A percentile compares a stretch with the other conserved stretches of the same genome.
Conservation (phyloP, 1,140 invertebrate genomes). For the Heterodera carotae region DNA sequence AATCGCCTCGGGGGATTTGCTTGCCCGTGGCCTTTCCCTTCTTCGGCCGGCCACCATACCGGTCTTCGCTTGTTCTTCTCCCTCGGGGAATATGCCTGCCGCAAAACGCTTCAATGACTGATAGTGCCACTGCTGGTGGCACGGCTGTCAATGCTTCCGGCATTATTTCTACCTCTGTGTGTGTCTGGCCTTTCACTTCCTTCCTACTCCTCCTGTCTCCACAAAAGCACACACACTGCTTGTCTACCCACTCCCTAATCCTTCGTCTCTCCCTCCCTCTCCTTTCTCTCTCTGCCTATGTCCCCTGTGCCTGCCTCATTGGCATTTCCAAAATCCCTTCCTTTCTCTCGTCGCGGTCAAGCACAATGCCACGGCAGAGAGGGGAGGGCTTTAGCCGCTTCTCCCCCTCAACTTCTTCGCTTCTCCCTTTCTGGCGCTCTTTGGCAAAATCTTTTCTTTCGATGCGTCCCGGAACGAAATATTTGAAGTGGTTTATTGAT, state of each 20-base stretch:
- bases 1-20: neutral
- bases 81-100: neutral
- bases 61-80: neutral
- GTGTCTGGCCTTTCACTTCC: neutral
- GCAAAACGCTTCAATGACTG: neutral
- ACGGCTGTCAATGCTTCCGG: neutral
- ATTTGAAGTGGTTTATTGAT: too few species aligned
- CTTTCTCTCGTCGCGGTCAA: neutral
- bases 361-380: neutral
- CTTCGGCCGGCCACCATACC: neutral
- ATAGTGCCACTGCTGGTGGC: neutral
- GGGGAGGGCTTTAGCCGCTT: neutral
- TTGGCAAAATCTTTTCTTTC: too few species aligned
- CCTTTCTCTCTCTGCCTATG: neutral
- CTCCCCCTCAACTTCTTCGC: neutral
- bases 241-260: too few species aligned
- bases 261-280: neutral
- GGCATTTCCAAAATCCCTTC: neutral
- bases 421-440: too few species aligned
- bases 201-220: too few species aligned
- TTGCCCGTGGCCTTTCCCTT: neutral
- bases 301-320: neutral
- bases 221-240: too few species aligned
- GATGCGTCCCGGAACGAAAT: too few species aligned
- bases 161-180: neutral